These are phyloP conservation scores for Acanthosepion lycidas DNA, from an alignment of 2,888 invertebrate species.

Conservation along the genomic window DNA sequence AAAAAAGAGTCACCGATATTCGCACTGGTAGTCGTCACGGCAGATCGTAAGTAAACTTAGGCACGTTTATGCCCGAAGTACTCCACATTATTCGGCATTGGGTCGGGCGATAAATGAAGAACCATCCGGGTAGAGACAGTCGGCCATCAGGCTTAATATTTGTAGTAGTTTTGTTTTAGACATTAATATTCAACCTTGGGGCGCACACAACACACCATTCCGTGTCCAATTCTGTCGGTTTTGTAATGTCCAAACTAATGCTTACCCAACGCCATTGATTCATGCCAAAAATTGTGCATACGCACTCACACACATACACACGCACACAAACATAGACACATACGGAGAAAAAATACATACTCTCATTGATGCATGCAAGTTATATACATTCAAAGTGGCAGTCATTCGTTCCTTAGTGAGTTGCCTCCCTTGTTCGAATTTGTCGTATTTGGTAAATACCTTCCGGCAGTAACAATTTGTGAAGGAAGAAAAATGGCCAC, in stretches of 20 bases:
- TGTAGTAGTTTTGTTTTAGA: neutral
- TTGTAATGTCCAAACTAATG: conserved; percentile 9
- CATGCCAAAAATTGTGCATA: neutral
- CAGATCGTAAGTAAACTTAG: neutral
- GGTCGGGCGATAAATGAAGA: neutral
- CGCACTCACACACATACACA: neutral
- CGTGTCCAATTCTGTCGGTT: neutral
- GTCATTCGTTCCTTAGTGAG: neutral
- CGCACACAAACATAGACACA: neutral
- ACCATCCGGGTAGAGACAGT: neutral
- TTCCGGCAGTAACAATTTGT: conserved; percentile 18
- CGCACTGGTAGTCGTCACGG: neutral
- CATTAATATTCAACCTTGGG: neutral
- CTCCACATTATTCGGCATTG: neutral
- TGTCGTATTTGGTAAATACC: neutral
- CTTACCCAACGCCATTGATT: neutral
- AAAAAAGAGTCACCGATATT: neutral
- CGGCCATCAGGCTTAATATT: neutral
- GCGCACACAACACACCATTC: neutral
- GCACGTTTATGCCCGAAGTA: neutral
- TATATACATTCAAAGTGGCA: neutral
- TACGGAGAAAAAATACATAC: neutral
- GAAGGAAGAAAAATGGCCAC: neutral
- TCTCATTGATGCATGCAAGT: neutral
- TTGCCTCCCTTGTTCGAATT: neutral